These are phyloP conservation scores for Coreoperca whiteheadi DNA, from an alignment of 2,113 vertebrate genomes.

Conservation along the genomic window DNA sequence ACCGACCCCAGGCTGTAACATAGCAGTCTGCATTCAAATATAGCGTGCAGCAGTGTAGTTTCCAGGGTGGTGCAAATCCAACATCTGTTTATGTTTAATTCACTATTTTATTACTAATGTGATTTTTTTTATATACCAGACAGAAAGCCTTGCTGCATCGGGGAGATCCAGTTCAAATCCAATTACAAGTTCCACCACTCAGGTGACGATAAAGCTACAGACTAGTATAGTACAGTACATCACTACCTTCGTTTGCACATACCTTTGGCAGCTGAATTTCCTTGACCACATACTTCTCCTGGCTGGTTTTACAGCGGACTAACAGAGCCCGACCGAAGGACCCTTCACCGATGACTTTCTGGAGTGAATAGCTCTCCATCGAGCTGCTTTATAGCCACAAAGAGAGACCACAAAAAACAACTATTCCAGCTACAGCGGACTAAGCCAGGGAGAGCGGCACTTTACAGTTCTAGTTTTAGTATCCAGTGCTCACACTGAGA, in stretches of 20 bases:
- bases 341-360: constrained; percentile 89
- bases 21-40: neutral
- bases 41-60: neutral
- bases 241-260: constrained; percentile 7
- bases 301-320: constrained; percentile 76
- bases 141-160: neutral
- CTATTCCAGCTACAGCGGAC: too few species aligned
- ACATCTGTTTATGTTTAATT: neutral
- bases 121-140: neutral
- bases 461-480: neutral
- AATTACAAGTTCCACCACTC: neutral
- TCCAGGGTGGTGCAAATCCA: neutral
- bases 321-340: constrained; percentile 91
- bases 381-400: neutral
- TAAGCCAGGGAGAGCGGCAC: too few species aligned
- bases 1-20: constrained; percentile 4
- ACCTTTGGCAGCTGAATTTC: constrained; percentile 93
- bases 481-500: neutral
- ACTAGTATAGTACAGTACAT: neutral
- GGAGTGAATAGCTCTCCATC: constrained; percentile 88
- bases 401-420: neutral
- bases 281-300: constrained; percentile 88
- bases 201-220: neutral
- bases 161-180: neutral
- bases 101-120: neutral